Conservation (phyloP, 30 jellyfish, hydroid and myxozoan species). For the Cassiopea xamachana region DNA sequence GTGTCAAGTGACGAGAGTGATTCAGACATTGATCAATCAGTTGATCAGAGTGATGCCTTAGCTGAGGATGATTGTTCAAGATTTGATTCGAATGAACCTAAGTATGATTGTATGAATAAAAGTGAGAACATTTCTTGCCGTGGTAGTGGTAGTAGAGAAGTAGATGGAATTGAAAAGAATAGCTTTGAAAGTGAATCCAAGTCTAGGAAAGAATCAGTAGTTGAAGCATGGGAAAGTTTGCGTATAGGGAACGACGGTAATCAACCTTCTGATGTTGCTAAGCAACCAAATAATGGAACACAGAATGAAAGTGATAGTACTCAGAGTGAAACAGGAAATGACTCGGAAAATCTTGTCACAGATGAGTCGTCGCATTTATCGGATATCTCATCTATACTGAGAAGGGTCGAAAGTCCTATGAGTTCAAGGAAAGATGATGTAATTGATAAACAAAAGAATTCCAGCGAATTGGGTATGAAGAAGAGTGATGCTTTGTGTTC, state of each 20-base stretch:
- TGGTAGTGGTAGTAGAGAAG: neutral
- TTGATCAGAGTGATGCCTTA: neutral
- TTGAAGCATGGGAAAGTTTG: too few relatives aligned
- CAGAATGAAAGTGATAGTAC: too few relatives aligned
- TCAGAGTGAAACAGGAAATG: too few relatives aligned
- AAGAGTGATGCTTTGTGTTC: neutral
- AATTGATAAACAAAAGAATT: neutral
- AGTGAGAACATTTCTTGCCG: neutral
- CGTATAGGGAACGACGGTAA: too few relatives aligned
- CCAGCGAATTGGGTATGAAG: neutral
- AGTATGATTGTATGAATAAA: neutral
- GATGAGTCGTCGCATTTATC: too few relatives aligned
- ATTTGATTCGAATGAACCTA: slow-evolving; percentile 10
- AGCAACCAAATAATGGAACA: too few relatives aligned
- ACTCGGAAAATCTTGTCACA: too few relatives aligned
- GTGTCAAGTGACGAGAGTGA: slow-evolving; percentile 14
- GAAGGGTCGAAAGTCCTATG: neutral
- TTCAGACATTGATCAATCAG: slow-evolving; percentile 4
- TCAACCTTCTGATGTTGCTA: too few relatives aligned
- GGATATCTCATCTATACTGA: too few relatives aligned
- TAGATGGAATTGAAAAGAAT: neutral
- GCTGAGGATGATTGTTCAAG: slow-evolving; percentile 22
- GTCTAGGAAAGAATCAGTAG: too few relatives aligned
- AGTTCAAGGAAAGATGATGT: neutral
- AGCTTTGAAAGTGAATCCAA: neutral